Conservation (phyloP, 2,797 vertebrate species). For the Rhyacichthys aspro region DNA sequence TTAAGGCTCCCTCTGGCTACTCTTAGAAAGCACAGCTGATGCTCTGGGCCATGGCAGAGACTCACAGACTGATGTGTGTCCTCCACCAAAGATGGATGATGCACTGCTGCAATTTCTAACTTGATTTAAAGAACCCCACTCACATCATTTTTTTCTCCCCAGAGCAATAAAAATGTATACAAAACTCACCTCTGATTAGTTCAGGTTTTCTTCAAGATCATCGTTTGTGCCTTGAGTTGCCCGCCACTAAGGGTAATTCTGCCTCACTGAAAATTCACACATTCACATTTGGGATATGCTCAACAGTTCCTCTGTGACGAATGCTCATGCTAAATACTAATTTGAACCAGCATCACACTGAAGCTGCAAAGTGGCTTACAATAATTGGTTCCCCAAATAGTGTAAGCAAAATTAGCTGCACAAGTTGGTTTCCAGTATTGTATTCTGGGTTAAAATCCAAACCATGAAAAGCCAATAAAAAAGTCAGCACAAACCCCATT, state of each 20-base stretch:
- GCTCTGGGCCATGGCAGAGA: conserved; percentile 15
- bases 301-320: conserved; percentile 16
- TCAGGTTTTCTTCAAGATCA: neutral
- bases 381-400: conserved; percentile 42
- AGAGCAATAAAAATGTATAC: conserved; percentile 26
- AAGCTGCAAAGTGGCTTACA: conserved; percentile 29
- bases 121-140: conserved; percentile 31
- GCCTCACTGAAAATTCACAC: conserved; percentile 19
- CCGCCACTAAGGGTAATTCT: conserved; percentile 4
- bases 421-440: conserved; percentile 6
- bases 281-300: conserved; percentile 26
- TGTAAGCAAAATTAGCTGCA: conserved; percentile 32
- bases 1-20: conserved; percentile 6
- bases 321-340: conserved; percentile 29
- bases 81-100: conserved; percentile 42
- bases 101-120: conserved; percentile 22
- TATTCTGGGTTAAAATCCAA: conserved; percentile 35
- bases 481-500: conserved; percentile 28
- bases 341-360: conserved; percentile 29
- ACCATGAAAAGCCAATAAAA: conserved; percentile 16
- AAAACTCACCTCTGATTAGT: conserved; percentile 28
- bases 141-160: conserved; percentile 20
- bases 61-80: conserved; percentile 29
- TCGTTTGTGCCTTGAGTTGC: conserved; percentile 6
- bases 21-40: conserved; percentile 32